These are phyloP conservation scores for Heliconius ethilla DNA, from an alignment of 2,888 invertebrate genomes.

Conservation along the genomic window DNA sequence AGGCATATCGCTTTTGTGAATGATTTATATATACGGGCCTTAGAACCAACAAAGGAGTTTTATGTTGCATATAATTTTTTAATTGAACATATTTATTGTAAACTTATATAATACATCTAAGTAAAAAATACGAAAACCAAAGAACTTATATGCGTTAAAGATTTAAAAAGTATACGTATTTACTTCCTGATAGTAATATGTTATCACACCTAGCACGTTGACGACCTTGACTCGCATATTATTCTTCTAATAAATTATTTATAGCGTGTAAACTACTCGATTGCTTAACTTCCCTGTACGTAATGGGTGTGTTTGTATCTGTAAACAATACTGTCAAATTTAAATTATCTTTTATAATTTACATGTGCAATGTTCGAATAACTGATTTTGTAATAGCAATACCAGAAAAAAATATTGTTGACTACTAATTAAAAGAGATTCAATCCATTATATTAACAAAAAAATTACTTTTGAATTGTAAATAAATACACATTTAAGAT, in stretches of 20 bases:
- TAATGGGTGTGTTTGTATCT: not conserved
- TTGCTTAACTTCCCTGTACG: not conserved
- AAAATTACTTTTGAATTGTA: not conserved
- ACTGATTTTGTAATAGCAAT: not conserved
- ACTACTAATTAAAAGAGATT: too few species aligned
- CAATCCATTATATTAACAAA: not conserved
- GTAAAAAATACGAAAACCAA: not conserved
- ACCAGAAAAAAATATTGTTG: too few species aligned
- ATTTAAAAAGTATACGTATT: not conserved
- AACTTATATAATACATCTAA: not conserved
- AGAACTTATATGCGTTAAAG: not conserved
- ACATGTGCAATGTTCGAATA: not conserved
- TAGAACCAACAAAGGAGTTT: not conserved
- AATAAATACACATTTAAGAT: not conserved
- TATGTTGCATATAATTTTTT: not conserved
- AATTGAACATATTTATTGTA: not conserved
- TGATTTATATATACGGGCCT: too few species aligned
- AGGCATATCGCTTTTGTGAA: too few species aligned
- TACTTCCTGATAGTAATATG: conserved; percentile 3
- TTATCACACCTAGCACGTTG: not conserved
- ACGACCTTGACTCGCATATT: conserved; percentile 13
- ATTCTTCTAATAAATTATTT: conserved; percentile 23
- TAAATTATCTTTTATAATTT: too few species aligned
- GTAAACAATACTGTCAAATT: not conserved
- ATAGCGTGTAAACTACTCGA: not conserved